A percentile compares a stretch with the other conserved stretches of the same genome.
phyloP scores from a whole-genome alignment of 2,888 invertebrate genomes.

The Tiliacea aurago region DNA sequence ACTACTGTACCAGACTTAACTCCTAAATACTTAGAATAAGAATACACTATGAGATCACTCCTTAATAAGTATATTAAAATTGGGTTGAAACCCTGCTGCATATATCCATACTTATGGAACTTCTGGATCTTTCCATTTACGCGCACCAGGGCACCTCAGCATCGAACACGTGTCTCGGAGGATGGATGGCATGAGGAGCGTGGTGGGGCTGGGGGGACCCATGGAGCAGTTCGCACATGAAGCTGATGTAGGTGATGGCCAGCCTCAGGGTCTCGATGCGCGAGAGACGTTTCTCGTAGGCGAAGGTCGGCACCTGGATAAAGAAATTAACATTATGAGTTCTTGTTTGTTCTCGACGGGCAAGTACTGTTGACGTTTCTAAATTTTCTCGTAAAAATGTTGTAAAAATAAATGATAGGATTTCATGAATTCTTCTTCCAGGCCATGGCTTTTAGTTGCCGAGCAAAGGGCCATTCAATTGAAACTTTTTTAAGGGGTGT shows the following conservation, averaged over 20 bases:
- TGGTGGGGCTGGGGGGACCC: constrained; percentile 90
- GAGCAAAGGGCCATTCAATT: neutral
- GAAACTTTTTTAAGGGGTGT: neutral
- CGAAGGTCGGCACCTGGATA: constrained; percentile 96
- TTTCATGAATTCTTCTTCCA: no score
- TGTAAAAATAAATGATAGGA: neutral
- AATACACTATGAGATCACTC: constrained; percentile 20
- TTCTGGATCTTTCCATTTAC: constrained; percentile 58
- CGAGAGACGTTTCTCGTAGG: constrained; percentile 98
- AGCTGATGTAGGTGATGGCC: constrained; percentile 98
- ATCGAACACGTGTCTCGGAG: constrained; percentile 85
- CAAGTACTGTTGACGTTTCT: no score
- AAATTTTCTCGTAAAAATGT: neutral
- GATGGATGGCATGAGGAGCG: constrained; percentile 75
- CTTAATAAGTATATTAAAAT: neutral
- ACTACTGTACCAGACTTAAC: no score
- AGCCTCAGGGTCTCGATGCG: constrained; percentile 98
- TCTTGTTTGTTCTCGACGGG: neutral
- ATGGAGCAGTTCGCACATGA: constrained; percentile 97
- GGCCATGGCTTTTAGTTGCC: no score
- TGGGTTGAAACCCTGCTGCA: neutral
- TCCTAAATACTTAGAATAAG: neutral
- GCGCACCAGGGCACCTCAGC: constrained; percentile 89
- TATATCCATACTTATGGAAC: neutral
- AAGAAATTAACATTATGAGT: neutral